phyloP scores from a whole-genome alignment of 2,797 vertebrate genomes.

The Cossypha polioptera region DNA sequence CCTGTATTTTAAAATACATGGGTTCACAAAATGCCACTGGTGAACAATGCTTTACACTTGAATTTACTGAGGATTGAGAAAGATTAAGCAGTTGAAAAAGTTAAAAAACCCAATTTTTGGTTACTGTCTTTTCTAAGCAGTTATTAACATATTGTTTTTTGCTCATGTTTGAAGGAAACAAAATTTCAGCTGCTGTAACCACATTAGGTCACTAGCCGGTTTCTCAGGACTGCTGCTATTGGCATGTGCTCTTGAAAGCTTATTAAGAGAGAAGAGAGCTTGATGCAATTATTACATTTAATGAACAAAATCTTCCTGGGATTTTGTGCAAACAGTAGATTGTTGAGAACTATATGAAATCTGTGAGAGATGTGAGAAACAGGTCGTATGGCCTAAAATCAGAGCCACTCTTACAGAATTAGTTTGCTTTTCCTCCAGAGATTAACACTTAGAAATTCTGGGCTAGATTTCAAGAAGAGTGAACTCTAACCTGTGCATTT shows the following conservation, averaged over 20 bases:
- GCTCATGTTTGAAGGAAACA: neutral
- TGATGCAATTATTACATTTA: neutral
- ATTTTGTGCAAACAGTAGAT: neutral
- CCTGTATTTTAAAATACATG: neutral
- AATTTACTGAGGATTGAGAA: neutral
- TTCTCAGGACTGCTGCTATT: neutral
- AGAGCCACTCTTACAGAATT: constrained; percentile 52
- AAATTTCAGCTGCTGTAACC: neutral
- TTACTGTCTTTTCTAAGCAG: neutral
- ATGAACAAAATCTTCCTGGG: constrained; percentile 30
- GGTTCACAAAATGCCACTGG: neutral
- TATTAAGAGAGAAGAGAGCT: neutral
- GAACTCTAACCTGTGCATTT: constrained; percentile 50
- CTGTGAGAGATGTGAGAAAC: constrained; percentile 21
- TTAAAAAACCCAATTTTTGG: neutral
- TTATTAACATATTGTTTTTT: neutral
- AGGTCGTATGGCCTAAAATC: constrained; percentile 14
- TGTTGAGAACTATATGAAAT: constrained; percentile 16
- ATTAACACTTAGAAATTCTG: constrained; percentile 66
- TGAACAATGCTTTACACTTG: neutral
- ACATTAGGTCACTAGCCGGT: neutral
- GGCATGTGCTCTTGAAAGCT: neutral
- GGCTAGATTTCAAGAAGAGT: constrained; percentile 59
- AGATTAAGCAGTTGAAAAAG: neutral
- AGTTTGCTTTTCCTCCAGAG: constrained; percentile 68